These are phyloP conservation scores for Trichogramma evanescens DNA, from an alignment of 2,888 invertebrate genomes.

Conservation along the genomic window DNA sequence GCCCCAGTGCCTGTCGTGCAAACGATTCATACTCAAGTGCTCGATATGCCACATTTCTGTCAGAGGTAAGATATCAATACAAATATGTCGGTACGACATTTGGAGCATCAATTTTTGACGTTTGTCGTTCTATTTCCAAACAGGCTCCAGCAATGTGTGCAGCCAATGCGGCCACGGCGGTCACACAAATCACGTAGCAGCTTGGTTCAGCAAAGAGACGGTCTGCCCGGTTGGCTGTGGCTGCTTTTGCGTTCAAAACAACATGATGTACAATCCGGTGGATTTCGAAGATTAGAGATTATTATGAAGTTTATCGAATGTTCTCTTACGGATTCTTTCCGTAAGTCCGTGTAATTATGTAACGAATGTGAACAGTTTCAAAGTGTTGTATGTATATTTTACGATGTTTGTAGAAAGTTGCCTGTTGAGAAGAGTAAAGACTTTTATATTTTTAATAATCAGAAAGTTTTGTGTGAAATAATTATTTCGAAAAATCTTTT, in stretches of 20 bases:
- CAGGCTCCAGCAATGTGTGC: constrained; percentile 73
- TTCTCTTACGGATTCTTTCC: too few relatives aligned
- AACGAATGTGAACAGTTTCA: neutral
- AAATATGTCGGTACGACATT: too few relatives aligned
- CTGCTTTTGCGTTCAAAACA: constrained; percentile 76
- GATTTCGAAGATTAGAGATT: too few relatives aligned
- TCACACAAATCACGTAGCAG: constrained; percentile 74
- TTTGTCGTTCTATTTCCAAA: constrained; percentile 14
- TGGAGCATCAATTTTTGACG: neutral
- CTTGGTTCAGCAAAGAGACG: constrained; percentile 73
- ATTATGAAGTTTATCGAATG: too few relatives aligned
- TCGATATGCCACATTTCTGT: constrained; percentile 80
- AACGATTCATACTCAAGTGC: constrained; percentile 70
- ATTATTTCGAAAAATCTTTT: too few relatives aligned
- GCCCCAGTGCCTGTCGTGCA: constrained; percentile 67
- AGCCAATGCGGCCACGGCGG: constrained; percentile 89
- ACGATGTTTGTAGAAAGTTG: too few relatives aligned
- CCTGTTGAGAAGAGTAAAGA: too few relatives aligned
- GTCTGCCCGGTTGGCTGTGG: constrained; percentile 90
- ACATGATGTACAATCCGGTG: constrained; percentile 38
- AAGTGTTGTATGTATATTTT: too few relatives aligned
- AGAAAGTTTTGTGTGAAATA: too few relatives aligned
- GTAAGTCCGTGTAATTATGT: too few relatives aligned
- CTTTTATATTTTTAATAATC: too few relatives aligned
- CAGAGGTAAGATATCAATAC: constrained; percentile 52